Percentiles rank a stretch among this genome's conserved stretches.
Evolutionary conservation across 2,888 invertebrate species (phyloP).

Genomic region (Standfussiana lucernea): DNA sequence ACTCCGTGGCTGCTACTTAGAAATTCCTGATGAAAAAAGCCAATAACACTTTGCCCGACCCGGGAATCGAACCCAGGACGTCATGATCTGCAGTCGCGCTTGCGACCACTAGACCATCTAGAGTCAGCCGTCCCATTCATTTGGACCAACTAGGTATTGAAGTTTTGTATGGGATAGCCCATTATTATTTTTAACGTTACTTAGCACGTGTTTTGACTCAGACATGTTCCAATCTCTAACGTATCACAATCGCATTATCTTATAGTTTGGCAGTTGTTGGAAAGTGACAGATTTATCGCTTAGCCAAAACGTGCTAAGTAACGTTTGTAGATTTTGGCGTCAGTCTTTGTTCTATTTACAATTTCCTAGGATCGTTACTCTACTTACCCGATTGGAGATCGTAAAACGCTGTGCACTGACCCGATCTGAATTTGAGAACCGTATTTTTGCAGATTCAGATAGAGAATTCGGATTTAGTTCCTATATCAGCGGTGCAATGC

Average conservation of each 20-base stretch:
- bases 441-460: slow-evolving; percentile 2
- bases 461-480: slow-evolving; percentile 19
- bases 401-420: slow-evolving; percentile 29
- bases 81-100: too few species aligned
- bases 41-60: too few species aligned
- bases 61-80: too few species aligned
- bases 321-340: neutral
- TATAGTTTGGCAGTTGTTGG: neutral
- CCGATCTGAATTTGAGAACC: neutral
- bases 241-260: neutral
- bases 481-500: neutral
- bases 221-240: neutral
- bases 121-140: too few species aligned
- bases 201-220: neutral
- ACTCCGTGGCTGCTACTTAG: too few species aligned
- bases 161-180: too few species aligned
- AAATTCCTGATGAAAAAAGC: too few species aligned
- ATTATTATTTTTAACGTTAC: neutral
- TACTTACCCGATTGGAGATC: neutral
- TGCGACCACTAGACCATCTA: too few species aligned
- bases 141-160: too few species aligned
- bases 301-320: neutral
- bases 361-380: slow-evolving; percentile 1
- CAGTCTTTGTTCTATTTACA: neutral
- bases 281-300: neutral